Evolutionary conservation across 1,140 invertebrate species (phyloP).

Genomic region (Danaus melanippus): DNA sequence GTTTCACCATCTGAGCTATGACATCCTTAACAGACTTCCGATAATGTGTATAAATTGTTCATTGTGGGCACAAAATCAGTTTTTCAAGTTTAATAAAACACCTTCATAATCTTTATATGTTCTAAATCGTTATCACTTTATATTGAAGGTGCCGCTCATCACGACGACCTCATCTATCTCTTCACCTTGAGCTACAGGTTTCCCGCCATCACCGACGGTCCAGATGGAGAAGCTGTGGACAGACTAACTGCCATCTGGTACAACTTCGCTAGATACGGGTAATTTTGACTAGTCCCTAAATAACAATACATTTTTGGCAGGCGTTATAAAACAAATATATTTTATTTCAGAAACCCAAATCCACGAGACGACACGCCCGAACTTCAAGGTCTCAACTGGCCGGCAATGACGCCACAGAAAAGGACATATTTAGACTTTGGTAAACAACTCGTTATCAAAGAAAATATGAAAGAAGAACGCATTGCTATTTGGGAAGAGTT

Average conservation of each 20-base stretch:
- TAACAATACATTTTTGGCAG: not conserved
- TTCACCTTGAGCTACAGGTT: slow-evolving; percentile 37
- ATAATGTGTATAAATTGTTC: no score
- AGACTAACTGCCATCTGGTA: slow-evolving; percentile 48
- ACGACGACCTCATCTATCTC: slow-evolving; percentile 51
- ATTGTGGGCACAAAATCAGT: no score
- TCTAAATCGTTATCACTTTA: not conserved
- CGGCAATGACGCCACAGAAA: slow-evolving; percentile 26
- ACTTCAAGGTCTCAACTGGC: slow-evolving; percentile 29
- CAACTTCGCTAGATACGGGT: slow-evolving; percentile 50
- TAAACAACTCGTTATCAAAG: slow-evolving; percentile 18
- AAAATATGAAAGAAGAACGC: slow-evolving; percentile 38
- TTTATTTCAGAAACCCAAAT: slow-evolving; percentile 37
- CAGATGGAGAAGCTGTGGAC: slow-evolving; percentile 37
- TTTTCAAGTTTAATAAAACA: no score
- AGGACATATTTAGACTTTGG: slow-evolving; percentile 34
- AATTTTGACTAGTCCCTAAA: slow-evolving; percentile 3
- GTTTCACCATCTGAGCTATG: no score
- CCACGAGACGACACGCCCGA: slow-evolving; percentile 25
- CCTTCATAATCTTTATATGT: no score
- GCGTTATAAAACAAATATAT: not conserved
- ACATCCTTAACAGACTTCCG: no score
- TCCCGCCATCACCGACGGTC: slow-evolving; percentile 32
- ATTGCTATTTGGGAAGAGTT: slow-evolving; percentile 41
- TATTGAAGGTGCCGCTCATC: slow-evolving; percentile 40